Evolutionary conservation across 2,113 vertebrate genomes (phyloP), one percentile per base, ranked within the genome.

Genomic region (Microcebus griseorufus): DNA sequence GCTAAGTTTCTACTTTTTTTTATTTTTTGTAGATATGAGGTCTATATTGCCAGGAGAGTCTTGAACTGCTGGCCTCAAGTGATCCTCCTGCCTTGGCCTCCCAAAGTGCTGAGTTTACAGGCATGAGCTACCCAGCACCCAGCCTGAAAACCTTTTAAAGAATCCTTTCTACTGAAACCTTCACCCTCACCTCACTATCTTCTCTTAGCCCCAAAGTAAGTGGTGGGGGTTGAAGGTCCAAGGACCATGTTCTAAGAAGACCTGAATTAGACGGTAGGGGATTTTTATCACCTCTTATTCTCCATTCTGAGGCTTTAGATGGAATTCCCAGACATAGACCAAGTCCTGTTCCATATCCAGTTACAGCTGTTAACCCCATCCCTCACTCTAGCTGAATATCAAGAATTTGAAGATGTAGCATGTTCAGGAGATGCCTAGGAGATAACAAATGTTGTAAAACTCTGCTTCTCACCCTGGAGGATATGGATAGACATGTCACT

Each of bases 371-470:
- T 85, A 92, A 83, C 11, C 22, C 32, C 64, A 64, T 72, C 13
- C 34, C 25, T 34, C 39, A 80, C 62, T 88, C 13, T 70, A 88
- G 23, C 62, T 64, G 18, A 83, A 53, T 37, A 23, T 78, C 32
- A 79, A 58, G 14, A 84, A 84, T 89, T 73, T 95, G 55, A 94
- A 92, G 42, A 83, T 78, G 70, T 13, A 88, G 60, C 88, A 78
- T 14, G 1, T 69, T 96, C 78, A 79, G 39, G 48, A 76, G 39
- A 94, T 81, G 25, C 55, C 81, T 58, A 73, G 53, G 45, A 90
- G 45, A 69, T 62, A 73, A 85, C n/a, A 96, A 90, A 82, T 51
- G 17, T 88, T 42, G 11, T 69, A 88, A 87, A 55, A 94, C 34
- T 87, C 62, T 86, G 55, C 23, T 88, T 87, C 16, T 91, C 51